Evolutionary conservation across 2,888 invertebrate genomes (phyloP).

Genomic region (Fabriciana adippe): DNA sequence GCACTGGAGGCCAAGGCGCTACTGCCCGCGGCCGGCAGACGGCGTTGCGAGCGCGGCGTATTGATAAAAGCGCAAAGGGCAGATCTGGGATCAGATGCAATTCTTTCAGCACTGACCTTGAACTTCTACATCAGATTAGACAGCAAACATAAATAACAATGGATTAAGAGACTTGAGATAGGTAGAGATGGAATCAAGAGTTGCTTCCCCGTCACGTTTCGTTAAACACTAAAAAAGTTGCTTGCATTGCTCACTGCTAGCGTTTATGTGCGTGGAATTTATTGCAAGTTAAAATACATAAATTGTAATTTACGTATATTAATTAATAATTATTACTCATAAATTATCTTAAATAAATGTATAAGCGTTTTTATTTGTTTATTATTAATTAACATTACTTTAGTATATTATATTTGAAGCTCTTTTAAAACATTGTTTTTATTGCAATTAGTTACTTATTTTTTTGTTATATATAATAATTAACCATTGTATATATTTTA

Average conservation of each 20-base stretch:
- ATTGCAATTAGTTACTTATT: too few relatives aligned
- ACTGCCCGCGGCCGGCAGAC: conserved; percentile 66
- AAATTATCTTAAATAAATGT: too few relatives aligned
- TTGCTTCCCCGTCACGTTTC: conserved; percentile 8
- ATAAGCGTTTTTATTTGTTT: too few relatives aligned
- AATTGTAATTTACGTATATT: too few relatives aligned
- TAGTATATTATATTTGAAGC: too few relatives aligned
- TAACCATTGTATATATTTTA: too few relatives aligned
- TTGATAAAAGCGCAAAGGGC: conserved; percentile 78
- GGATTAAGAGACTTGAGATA: conserved; percentile 23
- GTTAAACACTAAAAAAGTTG: conserved; percentile 16
- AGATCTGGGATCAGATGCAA: conserved; percentile 45
- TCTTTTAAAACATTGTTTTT: too few relatives aligned
- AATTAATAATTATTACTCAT: too few relatives aligned
- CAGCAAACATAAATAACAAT: conserved; percentile 56
- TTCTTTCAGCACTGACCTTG: conserved; percentile 70
- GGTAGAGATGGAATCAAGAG: conserved; percentile 8
- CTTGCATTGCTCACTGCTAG: conserved; percentile 24
- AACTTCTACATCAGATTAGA: conserved; percentile 72
- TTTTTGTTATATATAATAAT: too few relatives aligned
- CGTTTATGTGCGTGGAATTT: not conserved
- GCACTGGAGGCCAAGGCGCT: conserved; percentile 63
- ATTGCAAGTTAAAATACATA: conserved; percentile 1
- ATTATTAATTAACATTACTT: too few relatives aligned
- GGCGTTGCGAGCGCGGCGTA: conserved; percentile 65